phyloP scores from a whole-genome alignment of 2,888 invertebrate genomes.

The Geotrupes spiniger region DNA sequence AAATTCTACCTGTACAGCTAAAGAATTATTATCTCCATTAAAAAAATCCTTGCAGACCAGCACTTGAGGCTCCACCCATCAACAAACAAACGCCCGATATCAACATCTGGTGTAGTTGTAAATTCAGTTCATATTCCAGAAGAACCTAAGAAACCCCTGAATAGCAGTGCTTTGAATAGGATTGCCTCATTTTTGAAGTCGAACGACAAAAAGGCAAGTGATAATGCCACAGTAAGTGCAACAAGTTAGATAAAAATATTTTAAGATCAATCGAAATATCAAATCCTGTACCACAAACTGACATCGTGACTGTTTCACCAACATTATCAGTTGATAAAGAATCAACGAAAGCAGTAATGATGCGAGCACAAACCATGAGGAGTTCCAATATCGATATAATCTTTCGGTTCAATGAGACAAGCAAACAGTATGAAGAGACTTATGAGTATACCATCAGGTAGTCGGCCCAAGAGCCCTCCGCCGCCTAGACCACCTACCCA shows the following conservation, averaged over 20 bases:
- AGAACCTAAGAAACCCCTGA: conserved; percentile 53
- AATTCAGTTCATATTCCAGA: too few relatives aligned
- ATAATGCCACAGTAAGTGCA: conserved; percentile 59
- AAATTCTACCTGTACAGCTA: conserved; percentile 76
- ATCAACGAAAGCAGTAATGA: conserved; percentile 60
- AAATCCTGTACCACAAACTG: conserved; percentile 72
- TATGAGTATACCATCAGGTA: conserved; percentile 65
- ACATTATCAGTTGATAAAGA: conserved; percentile 62
- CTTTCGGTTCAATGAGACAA: conserved; percentile 82
- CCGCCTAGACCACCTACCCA: conserved; percentile 64
- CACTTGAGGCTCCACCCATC: conserved; percentile 54
- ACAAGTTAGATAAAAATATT: conserved; percentile 69
- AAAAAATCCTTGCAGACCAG: conserved; percentile 59
- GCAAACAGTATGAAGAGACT: conserved; percentile 66
- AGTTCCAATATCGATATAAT: conserved; percentile 63
- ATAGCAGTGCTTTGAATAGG: conserved; percentile 61
- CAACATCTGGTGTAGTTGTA: conserved; percentile 50
- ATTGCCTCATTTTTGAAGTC: conserved; percentile 74
- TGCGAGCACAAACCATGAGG: conserved; percentile 81
- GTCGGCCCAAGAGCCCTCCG: conserved; percentile 72
- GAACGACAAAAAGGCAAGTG: conserved; percentile 51
- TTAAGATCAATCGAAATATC: conserved; percentile 79
- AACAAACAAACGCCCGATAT: conserved; percentile 54
- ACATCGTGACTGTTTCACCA: conserved; percentile 60
- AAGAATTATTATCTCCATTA: conserved; percentile 66